Evolutionary conservation across 2,797 vertebrate species (phyloP).

Genomic region (Sciaenops ocellatus): DNA sequence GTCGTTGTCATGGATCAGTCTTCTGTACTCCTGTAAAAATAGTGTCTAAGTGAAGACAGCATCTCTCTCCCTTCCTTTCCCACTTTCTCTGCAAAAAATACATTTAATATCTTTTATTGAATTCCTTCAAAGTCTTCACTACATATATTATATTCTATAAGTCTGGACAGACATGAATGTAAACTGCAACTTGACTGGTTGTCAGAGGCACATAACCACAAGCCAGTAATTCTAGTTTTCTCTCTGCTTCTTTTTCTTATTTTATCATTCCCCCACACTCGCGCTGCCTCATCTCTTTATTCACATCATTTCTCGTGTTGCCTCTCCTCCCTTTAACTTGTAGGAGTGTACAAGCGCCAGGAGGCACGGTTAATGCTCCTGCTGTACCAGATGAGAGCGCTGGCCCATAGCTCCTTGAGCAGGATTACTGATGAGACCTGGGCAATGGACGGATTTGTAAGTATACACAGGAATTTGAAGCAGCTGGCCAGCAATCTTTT

Average conservation of each 20-base stretch:
- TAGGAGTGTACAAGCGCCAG: conserved; percentile 96
- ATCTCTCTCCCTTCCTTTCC: too few species aligned
- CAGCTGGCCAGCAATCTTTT: conserved; percentile 32
- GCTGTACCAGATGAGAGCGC: conserved; percentile 91
- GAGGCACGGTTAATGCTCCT: conserved; percentile 93
- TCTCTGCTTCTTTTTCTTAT: not conserved
- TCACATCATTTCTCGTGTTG: conserved; percentile 38
- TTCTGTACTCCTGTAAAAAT: too few species aligned
- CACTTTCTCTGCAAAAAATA: too few species aligned
- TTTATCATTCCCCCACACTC: conserved; percentile 21
- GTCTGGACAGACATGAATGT: too few species aligned
- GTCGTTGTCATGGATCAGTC: too few species aligned
- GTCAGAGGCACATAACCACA: too few species aligned
- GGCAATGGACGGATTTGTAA: conserved; percentile 99
- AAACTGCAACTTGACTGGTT: too few species aligned
- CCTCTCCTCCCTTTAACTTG: conserved; percentile 52
- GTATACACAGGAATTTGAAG: conserved; percentile 75
- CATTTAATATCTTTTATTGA: too few species aligned
- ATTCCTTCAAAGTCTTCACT: too few species aligned
- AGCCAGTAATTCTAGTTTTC: too few species aligned
- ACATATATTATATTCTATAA: too few species aligned
- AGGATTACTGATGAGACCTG: conserved; percentile 94
- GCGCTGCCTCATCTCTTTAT: conserved; percentile 42
- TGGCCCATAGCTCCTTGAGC: conserved; percentile 89
- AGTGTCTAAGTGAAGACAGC: too few species aligned